A percentile compares a stretch with the other conserved stretches of the same genome.
These are phyloP conservation scores for Montipora cactus DNA, from an alignment of 64 coral and sea anemone species.

Conservation along the genomic window DNA sequence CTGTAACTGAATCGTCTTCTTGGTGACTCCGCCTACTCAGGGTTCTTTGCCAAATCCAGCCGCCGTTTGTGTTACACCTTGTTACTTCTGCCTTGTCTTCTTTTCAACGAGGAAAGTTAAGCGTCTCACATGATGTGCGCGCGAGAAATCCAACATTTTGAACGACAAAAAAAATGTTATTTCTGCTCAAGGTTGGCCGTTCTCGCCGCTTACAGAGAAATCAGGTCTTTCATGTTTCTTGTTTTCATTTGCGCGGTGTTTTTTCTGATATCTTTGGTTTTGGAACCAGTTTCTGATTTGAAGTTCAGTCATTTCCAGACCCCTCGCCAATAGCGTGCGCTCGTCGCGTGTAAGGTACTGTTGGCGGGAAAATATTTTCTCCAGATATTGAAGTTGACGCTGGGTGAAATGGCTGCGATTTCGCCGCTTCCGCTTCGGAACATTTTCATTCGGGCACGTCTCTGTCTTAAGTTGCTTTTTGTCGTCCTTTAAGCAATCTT, in stretches of 20 bases:
- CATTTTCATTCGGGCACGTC: background rate
- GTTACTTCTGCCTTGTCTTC: background rate
- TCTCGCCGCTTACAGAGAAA: background rate
- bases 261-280: conserved; percentile 92
- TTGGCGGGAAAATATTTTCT: conserved; percentile 88
- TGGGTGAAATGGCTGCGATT: conserved; percentile 94
- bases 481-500: background rate
- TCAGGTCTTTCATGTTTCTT: conserved; percentile 21
- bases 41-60: background rate
- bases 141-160: background rate
- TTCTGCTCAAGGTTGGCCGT: background rate
- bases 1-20: too few relatives aligned
- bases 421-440: conserved; percentile 76
- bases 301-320: conserved; percentile 93
- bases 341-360: conserved; percentile 95
- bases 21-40: too few relatives aligned
- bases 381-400: conserved; percentile 89
- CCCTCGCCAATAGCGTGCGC: conserved; percentile 80
- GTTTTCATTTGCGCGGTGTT: conserved; percentile 67
- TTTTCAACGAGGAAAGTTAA: background rate
- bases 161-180: background rate
- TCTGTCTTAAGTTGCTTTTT: background rate
- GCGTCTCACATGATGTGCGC: too few relatives aligned
- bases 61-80: background rate
- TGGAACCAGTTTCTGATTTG: conserved; percentile 98